Base-by-base conservation (phyloP, 2,888 invertebrate species). In the Aphodius granarius region DNA sequence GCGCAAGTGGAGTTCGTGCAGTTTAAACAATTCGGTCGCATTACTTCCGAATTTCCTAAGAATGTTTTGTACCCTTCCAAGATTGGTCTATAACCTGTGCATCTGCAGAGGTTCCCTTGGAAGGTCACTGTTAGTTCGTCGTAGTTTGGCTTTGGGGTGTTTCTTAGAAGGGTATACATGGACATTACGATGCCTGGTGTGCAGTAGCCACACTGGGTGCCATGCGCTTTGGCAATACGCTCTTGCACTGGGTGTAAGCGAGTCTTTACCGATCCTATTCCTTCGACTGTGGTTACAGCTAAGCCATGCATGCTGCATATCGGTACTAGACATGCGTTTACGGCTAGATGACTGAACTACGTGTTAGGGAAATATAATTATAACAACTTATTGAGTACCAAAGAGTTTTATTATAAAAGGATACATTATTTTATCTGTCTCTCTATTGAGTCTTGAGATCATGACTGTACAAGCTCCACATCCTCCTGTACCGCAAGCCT, bases 141-240 rank as follows among this genome's bases (percentile, higher is more conserved):
- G 89, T 94, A 93, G 0, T 90, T 89, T 3, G 97, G 95, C 82
- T 91, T 90, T 0, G 91, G 89, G 63, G 91, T 91, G 81, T 91
- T 94, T 82, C 97, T 89, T 0, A 97, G 87, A 66, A 98, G 88
- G 0, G 96, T 90, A 83, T 97, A 98, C 96, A 98, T 97, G 0
- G 97, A 97, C 98, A 98, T 98, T 0, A 98, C 95, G 78, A 98
- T 96, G 21, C 98, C 98, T 0, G 97, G 97, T 0, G 97, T 97
- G 82, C 84, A 84, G 73, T 84, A 84, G 0, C 97, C 97, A 84
- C 97, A 98, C 86, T 98, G 97, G 0, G 97, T 95, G 0, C 98
- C 98, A 83, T 98, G 97, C 0, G 95, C 91, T 87, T 94, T 94
- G 0, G 96, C 96, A 79, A 97, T 91, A 79, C 96, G 89, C 83